These are phyloP conservation scores for Rhagonycha fulva DNA, from an alignment of 2,888 invertebrate genomes.

Conservation along the genomic window DNA sequence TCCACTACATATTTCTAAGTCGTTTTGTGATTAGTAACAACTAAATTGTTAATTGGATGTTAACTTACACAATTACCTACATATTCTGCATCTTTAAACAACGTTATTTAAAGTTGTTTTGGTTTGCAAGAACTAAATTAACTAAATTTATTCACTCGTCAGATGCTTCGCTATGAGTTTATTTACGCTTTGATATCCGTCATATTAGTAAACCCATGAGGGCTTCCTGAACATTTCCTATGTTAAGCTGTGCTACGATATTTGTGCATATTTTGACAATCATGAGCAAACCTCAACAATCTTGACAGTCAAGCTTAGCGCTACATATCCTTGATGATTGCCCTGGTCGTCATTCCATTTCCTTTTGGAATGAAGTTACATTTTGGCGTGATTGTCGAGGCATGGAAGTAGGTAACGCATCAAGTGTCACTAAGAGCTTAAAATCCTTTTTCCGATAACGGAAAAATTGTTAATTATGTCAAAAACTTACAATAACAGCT, in stretches of 20 bases:
- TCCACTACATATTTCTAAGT: no score
- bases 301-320: neutral
- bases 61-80: neutral
- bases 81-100: neutral
- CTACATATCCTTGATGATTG: neutral
- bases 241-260: neutral
- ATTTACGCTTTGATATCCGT: neutral
- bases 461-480: neutral
- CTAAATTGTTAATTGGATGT: no score
- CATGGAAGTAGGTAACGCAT: neutral
- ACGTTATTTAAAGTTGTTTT: neutral
- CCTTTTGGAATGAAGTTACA: neutral
- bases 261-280: neutral
- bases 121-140: neutral
- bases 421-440: neutral
- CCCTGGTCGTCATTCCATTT: neutral
- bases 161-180: neutral
- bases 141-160: neutral
- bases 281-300: neutral
- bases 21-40: no score
- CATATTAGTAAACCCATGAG: neutral
- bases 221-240: neutral
- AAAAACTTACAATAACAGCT: neutral
- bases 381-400: neutral
- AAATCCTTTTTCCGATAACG: neutral